Conservation (phyloP, 2,113 vertebrate species). For the Argyrosomus japonicus region DNA sequence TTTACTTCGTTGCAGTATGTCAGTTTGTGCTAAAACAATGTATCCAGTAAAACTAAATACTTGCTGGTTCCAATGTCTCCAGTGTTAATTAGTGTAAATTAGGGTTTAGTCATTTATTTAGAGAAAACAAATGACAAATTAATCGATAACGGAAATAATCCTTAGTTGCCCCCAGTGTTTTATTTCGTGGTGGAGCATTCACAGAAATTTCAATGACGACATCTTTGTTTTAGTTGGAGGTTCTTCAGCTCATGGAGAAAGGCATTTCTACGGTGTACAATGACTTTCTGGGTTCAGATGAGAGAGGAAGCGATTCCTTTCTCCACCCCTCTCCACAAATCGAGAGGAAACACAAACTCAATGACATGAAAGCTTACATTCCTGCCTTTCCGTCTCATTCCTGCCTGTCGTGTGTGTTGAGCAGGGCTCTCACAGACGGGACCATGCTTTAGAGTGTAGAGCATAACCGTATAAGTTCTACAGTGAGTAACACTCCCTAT, state of each 20-base stretch:
- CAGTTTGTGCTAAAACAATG: neutral
- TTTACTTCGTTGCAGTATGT: neutral
- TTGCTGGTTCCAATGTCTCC: neutral
- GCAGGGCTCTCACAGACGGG: constrained; percentile 24
- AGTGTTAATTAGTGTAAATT: neutral
- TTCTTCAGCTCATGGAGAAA: constrained; percentile 51
- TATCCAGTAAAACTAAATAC: constrained; percentile 5
- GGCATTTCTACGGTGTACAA: constrained; percentile 39
- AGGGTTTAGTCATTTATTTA: neutral
- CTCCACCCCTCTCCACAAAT: constrained; percentile 35
- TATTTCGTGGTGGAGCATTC: constrained; percentile 12
- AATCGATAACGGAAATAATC: neutral
- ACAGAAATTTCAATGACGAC: constrained; percentile 58
- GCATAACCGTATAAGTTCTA: neutral
- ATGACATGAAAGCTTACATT: constrained; percentile 70
- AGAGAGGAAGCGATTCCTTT: constrained; percentile 50
- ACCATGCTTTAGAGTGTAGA: neutral
- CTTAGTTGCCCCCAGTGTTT: neutral
- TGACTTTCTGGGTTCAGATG: constrained; percentile 48
- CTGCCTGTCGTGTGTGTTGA: constrained; percentile 40
- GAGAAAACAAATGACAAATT: neutral
- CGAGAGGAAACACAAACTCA: constrained; percentile 52
- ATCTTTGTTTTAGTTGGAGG: constrained; percentile 41
- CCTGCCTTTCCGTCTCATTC: constrained; percentile 36
- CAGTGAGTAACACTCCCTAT: neutral